A percentile compares a stretch with the other conserved stretches of the same genome.
Evolutionary conservation across 2,797 vertebrate genomes (phyloP).

Genomic region (Kryptolebias ocellatus): DNA sequence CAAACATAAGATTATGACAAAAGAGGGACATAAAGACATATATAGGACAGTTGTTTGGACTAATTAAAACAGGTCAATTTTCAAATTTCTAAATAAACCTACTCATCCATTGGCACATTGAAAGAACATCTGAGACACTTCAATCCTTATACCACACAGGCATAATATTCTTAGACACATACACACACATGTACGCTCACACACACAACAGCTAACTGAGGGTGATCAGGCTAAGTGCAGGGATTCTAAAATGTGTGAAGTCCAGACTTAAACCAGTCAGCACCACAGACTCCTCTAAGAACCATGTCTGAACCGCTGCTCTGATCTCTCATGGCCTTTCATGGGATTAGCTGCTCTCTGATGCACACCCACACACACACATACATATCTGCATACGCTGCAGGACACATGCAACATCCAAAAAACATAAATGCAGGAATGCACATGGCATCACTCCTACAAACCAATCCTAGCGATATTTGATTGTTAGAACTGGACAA

Average conservation of each 20-base stretch:
- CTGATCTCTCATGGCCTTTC: conserved; percentile 68
- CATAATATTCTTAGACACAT: background rate
- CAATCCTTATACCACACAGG: conserved; percentile 5
- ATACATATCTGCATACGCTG: no score
- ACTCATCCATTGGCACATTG: conserved; percentile 5
- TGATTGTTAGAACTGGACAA: background rate
- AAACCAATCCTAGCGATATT: background rate
- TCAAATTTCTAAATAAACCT: background rate
- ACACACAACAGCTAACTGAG: conserved; percentile 40
- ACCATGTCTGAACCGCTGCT: conserved; percentile 55
- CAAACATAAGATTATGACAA: conserved; percentile 23
- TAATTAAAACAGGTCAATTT: conserved; percentile 2
- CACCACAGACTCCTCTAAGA: conserved; percentile 64
- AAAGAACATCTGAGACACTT: conserved; percentile 8
- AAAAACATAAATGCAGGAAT: conserved; percentile 21
- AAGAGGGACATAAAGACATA: conserved; percentile 11
- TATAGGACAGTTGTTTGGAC: background rate
- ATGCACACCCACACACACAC: conserved; percentile 19
- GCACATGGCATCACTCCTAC: background rate
- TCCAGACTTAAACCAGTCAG: conserved; percentile 59
- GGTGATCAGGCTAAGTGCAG: conserved; percentile 55
- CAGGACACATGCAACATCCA: conserved; percentile 1
- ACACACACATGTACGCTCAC: background rate
- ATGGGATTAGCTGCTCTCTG: conserved; percentile 65
- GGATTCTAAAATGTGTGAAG: conserved; percentile 72